Evolutionary conservation across 2,797 vertebrate genomes (phyloP).

Genomic region (Pseudomugil tenellus): DNA sequence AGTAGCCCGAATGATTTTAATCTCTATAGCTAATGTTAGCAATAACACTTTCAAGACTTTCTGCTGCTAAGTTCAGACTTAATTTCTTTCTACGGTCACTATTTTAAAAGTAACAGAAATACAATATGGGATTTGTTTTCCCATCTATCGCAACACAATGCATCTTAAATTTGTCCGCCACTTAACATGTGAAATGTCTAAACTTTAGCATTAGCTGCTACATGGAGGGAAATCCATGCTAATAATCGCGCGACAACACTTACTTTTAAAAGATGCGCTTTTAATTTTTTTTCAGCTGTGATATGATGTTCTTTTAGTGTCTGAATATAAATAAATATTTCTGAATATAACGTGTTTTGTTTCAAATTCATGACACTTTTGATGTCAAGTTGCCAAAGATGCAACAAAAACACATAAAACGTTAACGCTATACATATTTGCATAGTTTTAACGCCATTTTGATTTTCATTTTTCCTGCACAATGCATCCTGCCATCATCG

Average conservation of each 20-base stretch:
- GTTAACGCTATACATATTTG: no score
- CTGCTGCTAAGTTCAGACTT: neutral
- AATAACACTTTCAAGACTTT: neutral
- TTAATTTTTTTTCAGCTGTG: neutral
- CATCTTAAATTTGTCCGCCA: no score
- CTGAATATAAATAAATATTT: no score
- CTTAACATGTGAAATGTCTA: neutral
- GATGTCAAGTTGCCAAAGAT: neutral
- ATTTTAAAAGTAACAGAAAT: neutral
- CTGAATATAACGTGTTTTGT: neutral
- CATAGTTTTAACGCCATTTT: no score
- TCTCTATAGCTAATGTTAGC: neutral
- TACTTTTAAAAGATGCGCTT: no score
- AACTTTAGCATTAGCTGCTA: neutral
- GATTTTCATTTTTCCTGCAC: no score
- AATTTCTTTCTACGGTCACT: fast-evolving
- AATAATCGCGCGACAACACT: no score
- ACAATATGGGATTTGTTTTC: neutral
- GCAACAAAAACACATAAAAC: neutral
- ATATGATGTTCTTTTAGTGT: no score
- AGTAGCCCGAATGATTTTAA: neutral
- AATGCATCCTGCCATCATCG: no score
- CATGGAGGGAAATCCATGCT: neutral
- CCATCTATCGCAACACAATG: neutral
- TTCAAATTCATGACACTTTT: neutral